Percentiles rank a stretch among this genome's conserved stretches.
phyloP scores from a whole-genome alignment of 2,888 invertebrate genomes.

The Callimorpha dominula region DNA sequence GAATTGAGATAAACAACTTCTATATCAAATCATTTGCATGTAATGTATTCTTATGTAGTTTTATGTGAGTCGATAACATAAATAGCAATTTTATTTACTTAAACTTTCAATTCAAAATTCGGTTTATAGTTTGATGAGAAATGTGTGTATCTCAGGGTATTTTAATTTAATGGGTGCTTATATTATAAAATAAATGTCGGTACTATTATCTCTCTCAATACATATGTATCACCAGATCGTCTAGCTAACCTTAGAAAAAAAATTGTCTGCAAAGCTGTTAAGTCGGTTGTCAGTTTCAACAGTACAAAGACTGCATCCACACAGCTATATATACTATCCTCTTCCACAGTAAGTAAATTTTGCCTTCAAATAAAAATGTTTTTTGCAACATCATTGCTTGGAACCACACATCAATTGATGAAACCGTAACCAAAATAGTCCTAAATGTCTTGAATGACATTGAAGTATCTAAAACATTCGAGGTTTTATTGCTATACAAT shows the following conservation, averaged over 20 bases:
- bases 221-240: no score
- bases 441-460: background rate
- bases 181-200: no score
- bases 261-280: no score
- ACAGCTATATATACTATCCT: background rate
- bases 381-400: background rate
- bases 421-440: background rate
- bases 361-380: background rate
- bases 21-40: background rate
- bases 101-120: background rate
- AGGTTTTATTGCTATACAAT: slow-evolving; percentile 1
- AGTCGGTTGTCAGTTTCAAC: no score
- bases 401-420: background rate
- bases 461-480: background rate
- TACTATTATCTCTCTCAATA: no score
- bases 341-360: background rate
- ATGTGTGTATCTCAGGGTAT: background rate
- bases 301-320: background rate
- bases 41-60: background rate
- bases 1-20: background rate
- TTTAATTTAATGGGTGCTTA: no score
- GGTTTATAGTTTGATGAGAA: background rate
- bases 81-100: background rate
- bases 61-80: background rate
- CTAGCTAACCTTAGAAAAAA: no score